Percentiles rank a stretch among this genome's conserved stretches.
Evolutionary conservation across 2,888 invertebrate species (phyloP).

Genomic region (Chymomyza caudatula): DNA sequence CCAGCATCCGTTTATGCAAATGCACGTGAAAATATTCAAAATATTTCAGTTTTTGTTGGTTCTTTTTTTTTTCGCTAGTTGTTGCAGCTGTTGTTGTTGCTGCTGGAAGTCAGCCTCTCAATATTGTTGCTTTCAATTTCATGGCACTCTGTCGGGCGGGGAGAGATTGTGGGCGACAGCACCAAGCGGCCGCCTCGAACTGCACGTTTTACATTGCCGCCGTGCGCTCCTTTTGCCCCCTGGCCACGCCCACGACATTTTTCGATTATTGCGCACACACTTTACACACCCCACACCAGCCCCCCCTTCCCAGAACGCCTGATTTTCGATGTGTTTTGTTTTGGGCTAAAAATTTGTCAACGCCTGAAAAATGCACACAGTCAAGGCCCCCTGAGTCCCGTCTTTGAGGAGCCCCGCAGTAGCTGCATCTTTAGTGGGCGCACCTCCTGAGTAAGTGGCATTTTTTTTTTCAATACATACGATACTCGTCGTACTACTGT

Average conservation of each 20-base stretch:
- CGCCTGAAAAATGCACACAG: conserved; percentile 53
- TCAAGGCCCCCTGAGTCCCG: neutral
- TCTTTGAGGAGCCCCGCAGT: conserved; percentile 13
- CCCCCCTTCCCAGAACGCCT: conserved; percentile 18
- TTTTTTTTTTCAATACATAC: neutral
- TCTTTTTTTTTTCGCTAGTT: conserved; percentile 12
- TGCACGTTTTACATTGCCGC: too few species aligned
- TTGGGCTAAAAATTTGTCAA: conserved; percentile 60
- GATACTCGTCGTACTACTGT: conserved; percentile 5
- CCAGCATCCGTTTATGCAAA: conserved; percentile 52
- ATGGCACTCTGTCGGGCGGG: conserved; percentile 25
- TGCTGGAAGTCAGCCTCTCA: conserved; percentile 3
- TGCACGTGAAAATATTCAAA: conserved; percentile 70
- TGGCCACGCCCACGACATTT: conserved; percentile 47
- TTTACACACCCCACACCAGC: conserved; percentile 34
- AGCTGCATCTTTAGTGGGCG: neutral
- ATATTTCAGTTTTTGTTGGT: conserved; percentile 53
- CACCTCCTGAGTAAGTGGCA: neutral
- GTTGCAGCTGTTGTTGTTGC: neutral
- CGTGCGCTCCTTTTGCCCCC: neutral
- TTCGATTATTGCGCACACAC: conserved; percentile 67
- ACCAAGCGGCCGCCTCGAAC: too few species aligned
- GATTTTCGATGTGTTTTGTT: conserved; percentile 9
- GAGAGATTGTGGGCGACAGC: neutral
- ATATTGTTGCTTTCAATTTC: conserved; percentile 63